Conservation (phyloP, 2,113 vertebrate species). For the Fregata magnificens region DNA sequence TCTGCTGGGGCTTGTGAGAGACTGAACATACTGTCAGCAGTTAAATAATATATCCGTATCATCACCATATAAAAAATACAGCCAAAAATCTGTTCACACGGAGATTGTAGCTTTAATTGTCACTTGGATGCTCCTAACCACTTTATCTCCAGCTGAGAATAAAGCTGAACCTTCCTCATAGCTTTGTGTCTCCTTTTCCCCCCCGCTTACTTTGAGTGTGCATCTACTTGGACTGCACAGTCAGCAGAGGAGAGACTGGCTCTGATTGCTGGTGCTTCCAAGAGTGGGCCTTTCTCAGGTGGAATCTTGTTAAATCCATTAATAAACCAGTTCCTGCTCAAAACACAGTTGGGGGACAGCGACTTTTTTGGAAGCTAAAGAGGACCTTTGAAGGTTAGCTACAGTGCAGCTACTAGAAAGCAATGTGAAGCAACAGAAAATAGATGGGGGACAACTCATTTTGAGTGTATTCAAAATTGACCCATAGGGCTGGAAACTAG, state of each 20-base stretch:
- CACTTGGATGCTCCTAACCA: neutral
- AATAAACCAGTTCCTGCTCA: neutral
- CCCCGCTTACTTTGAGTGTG: neutral
- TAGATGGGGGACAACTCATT: neutral
- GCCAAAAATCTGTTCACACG: neutral
- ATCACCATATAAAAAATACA: conserved; percentile 23
- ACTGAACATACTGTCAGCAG: neutral
- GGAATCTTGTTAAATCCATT: neutral
- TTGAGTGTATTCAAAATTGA: neutral
- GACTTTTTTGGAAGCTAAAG: neutral
- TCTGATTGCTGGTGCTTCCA: neutral
- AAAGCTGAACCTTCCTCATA: neutral
- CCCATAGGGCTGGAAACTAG: neutral
- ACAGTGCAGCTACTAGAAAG: neutral
- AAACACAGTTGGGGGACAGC: neutral
- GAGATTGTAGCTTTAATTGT: neutral
- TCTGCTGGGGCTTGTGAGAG: neutral
- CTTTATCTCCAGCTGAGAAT: neutral
- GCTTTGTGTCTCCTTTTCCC: neutral
- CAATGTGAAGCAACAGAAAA: neutral
- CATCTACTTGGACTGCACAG: neutral
- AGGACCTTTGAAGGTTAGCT: neutral
- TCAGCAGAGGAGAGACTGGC: neutral
- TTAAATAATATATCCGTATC: conserved; percentile 27
- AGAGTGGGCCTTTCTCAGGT: neutral